A percentile compares a stretch with the other conserved stretches of the same genome.
phyloP scores from a whole-genome alignment of 1,140 invertebrate genomes.

The Trypoxylus dichotomus region DNA sequence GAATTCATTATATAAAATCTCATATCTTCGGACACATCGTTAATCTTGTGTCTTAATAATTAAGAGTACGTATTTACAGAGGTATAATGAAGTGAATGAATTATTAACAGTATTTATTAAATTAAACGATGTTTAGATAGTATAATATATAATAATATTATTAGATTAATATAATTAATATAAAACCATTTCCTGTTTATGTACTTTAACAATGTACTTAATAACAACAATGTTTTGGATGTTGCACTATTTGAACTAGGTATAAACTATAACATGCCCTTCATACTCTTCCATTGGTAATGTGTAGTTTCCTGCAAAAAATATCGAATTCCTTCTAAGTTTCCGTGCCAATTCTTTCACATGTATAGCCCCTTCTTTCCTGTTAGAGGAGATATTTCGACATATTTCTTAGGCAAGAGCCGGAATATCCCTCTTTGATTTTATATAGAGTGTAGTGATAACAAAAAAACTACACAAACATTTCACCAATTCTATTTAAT shows the following conservation, averaged over 20 bases:
- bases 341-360: background rate
- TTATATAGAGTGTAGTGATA: background rate
- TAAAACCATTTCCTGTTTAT: slow-evolving; percentile 12
- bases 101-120: slow-evolving; percentile 1
- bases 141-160: background rate
- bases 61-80: background rate
- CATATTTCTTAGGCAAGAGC: background rate
- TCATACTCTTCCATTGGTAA: slow-evolving; percentile 6
- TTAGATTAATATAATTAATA: background rate
- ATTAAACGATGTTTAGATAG: background rate
- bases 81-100: background rate
- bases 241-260: background rate
- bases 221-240: background rate
- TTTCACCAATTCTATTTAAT: background rate
- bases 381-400: background rate
- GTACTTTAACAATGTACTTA: background rate
- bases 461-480: background rate
- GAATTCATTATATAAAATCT: background rate
- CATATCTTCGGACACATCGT: slow-evolving; percentile 1
- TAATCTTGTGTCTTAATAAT: background rate
- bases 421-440: background rate
- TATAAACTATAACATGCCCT: background rate
- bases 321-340: background rate
- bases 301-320: background rate
- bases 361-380: background rate